A percentile compares a stretch with the other conserved stretches of the same genome.
Evolutionary conservation across 2,113 vertebrate genomes (phyloP).

Genomic region (Aleadryas rufinucha): DNA sequence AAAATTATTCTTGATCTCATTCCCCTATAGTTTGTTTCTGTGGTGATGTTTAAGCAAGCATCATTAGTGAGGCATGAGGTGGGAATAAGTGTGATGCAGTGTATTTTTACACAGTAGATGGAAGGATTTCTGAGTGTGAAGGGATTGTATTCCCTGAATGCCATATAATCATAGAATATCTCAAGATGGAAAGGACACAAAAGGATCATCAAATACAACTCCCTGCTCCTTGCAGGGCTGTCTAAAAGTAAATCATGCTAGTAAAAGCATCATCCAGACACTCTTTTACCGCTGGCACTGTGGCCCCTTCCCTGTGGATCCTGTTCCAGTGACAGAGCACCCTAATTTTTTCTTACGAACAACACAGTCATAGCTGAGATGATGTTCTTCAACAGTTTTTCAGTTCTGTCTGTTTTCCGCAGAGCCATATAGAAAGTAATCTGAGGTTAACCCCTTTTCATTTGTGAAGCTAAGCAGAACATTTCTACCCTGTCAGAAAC

Average conservation of each 20-base stretch:
- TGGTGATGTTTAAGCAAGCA: neutral
- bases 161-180: neutral
- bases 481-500: neutral
- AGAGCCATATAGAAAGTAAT: neutral
- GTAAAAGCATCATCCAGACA: neutral
- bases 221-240: neutral
- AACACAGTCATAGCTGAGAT: neutral
- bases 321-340: rapidly evolving
- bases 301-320: neutral
- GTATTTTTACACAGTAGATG: neutral
- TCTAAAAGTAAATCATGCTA: neutral
- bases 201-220: neutral
- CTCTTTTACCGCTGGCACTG: neutral
- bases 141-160: neutral
- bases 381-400: neutral
- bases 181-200: neutral
- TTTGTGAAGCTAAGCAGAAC: neutral
- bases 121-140: neutral
- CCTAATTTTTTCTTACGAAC: neutral
- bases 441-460: neutral
- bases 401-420: neutral
- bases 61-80: neutral
- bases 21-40: neutral
- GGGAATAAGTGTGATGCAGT: neutral
- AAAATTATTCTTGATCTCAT: neutral